Conservation (phyloP, 2,113 vertebrate genomes). For the rabbit (Oryctolagus cuniculus) region DNA sequence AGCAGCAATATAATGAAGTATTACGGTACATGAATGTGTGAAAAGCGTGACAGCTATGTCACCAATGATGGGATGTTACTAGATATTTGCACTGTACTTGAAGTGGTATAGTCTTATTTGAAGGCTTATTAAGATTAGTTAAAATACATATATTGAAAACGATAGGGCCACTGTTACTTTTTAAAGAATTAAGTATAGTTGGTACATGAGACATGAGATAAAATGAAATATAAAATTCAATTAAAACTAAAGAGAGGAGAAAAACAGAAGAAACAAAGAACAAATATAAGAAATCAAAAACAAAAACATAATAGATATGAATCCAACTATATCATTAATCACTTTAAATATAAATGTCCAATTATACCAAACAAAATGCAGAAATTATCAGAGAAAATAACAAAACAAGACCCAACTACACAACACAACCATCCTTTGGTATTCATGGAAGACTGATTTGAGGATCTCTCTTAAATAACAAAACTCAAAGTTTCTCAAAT, state of each 20-base stretch:
- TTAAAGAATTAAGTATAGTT: not conserved
- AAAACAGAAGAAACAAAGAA: not conserved
- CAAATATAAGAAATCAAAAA: not conserved
- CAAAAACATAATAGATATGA: not conserved
- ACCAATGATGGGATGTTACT: not conserved
- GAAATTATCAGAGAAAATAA: not conserved
- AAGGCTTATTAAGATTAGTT: not conserved
- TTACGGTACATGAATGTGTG: not conserved
- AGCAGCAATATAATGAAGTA: not conserved
- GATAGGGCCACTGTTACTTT: not conserved
- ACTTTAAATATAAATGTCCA: not conserved
- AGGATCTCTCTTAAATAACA: too few relatives aligned
- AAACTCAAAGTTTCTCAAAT: too few relatives aligned
- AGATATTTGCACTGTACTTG: not conserved
- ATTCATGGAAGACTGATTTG: too few relatives aligned
- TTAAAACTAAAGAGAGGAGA: not conserved
- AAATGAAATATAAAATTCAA: not conserved
- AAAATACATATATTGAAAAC: not conserved
- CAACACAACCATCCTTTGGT: not conserved
- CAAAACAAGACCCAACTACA: not conserved
- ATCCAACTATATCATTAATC: not conserved
- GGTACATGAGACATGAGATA: not conserved
- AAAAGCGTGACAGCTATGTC: not conserved
- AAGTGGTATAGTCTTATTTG: not conserved
- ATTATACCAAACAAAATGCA: not conserved